These are phyloP conservation scores for Gymnothorax reevesii DNA, from an alignment of 2,797 vertebrate species.

Conservation along the genomic window DNA sequence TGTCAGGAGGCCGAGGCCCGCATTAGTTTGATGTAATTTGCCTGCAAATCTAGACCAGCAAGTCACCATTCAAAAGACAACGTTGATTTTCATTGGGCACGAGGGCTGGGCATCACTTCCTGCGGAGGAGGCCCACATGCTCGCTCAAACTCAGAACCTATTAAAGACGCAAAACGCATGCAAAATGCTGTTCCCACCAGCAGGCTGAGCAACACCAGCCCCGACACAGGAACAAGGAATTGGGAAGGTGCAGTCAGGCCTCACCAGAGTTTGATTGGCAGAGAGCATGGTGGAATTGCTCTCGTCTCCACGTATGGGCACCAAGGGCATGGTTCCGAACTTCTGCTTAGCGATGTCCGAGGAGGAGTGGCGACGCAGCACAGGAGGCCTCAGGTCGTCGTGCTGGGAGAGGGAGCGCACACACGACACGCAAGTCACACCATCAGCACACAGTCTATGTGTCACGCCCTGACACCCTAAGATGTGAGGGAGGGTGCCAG, in stretches of 20 bases:
- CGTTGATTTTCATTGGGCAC: not conserved
- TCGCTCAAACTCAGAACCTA: not conserved
- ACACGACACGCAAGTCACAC: not conserved
- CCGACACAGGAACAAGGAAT: not conserved
- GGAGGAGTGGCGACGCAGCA: slow-evolving; percentile 86
- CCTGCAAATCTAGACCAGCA: not conserved
- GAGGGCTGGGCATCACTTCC: not conserved
- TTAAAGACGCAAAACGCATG: not conserved
- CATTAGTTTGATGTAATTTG: not conserved
- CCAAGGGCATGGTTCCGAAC: slow-evolving; percentile 94
- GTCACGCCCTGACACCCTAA: too few relatives aligned
- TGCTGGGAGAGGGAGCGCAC: slow-evolving; percentile 68
- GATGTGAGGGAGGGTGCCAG: too few relatives aligned
- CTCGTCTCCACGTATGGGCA: slow-evolving; percentile 89
- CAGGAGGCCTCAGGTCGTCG: slow-evolving; percentile 77
- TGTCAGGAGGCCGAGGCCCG: not conserved
- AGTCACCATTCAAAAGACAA: not conserved
- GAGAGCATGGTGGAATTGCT: slow-evolving; percentile 88
- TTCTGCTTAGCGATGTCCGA: slow-evolving; percentile 91
- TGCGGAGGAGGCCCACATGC: not conserved
- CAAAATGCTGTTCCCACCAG: not conserved
- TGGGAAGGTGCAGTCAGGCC: not conserved
- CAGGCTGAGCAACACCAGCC: not conserved
- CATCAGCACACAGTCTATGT: too few relatives aligned
- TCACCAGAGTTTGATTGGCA: slow-evolving; percentile 94